Evolutionary conservation across 2,797 vertebrate species (phyloP).

Genomic region (Eutrigla gurnardus): DNA sequence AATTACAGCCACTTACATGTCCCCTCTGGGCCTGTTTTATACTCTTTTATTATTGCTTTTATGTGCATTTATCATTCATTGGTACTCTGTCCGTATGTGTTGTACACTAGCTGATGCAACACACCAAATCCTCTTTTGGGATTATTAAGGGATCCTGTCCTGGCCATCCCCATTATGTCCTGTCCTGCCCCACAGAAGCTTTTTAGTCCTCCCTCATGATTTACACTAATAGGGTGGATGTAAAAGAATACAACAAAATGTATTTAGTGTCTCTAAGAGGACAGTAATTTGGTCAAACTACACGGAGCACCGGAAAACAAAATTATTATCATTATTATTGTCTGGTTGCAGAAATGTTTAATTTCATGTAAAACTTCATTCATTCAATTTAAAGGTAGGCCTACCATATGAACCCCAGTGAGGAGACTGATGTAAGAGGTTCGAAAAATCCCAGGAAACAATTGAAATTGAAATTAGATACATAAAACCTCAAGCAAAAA

Average conservation of each 20-base stretch:
- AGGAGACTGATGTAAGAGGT: background rate
- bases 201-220: background rate
- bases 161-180: conserved; percentile 8
- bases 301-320: no score
- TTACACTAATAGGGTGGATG: background rate
- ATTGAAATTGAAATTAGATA: background rate
- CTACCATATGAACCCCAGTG: no score
- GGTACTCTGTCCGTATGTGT: background rate
- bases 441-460: background rate
- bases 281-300: background rate
- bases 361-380: no score
- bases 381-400: no score
- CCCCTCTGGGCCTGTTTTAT: conserved; percentile 3
- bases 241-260: conserved; percentile 1
- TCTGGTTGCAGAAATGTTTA: no score
- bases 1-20: background rate
- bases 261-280: background rate
- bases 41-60: conserved; percentile 10
- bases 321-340: no score
- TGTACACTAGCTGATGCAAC: background rate
- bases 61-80: conserved; percentile 15
- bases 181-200: conserved; percentile 8
- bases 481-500: no score
- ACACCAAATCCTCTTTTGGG: conserved; percentile 20
- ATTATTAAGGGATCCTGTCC: conserved; percentile 17